These are phyloP conservation scores for Karalla daura DNA, from an alignment of 2,797 vertebrate genomes.

Conservation along the genomic window DNA sequence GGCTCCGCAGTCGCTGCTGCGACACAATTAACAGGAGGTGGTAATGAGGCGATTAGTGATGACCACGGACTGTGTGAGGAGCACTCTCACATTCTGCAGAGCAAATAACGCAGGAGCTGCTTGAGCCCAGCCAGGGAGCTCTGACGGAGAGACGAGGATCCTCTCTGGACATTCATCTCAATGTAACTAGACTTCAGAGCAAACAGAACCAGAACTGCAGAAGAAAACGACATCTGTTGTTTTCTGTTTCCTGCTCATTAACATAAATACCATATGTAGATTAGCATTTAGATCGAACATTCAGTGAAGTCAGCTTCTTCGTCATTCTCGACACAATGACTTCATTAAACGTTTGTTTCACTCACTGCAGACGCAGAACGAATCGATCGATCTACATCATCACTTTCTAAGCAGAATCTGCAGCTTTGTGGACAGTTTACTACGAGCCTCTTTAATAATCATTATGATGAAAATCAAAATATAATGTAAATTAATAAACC, in stretches of 20 bases:
- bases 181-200: neutral
- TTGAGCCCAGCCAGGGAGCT: neutral
- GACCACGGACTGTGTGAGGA: conserved; percentile 28
- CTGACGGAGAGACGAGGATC: neutral
- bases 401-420: too few relatives aligned
- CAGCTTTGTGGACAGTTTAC: too few relatives aligned
- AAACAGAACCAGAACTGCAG: neutral
- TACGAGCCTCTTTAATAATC: too few relatives aligned
- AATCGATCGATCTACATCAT: too few relatives aligned
- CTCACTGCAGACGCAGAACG: too few relatives aligned
- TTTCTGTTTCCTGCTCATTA: neutral
- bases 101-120: conserved; percentile 2
- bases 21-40: conserved; percentile 48
- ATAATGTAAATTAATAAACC: too few relatives aligned
- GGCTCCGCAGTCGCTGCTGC: conserved; percentile 40
- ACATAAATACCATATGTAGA: neutral
- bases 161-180: neutral
- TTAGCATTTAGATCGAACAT: neutral
- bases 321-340: too few relatives aligned
- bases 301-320: too few relatives aligned
- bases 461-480: too few relatives aligned
- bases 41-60: conserved; percentile 55
- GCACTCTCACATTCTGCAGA: neutral
- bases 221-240: neutral
- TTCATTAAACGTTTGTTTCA: too few relatives aligned